A percentile compares a stretch with the other conserved stretches of the same genome.
These are phyloP conservation scores for Popillia japonica DNA, from an alignment of 1,140 invertebrate species.

Conservation along the genomic window DNA sequence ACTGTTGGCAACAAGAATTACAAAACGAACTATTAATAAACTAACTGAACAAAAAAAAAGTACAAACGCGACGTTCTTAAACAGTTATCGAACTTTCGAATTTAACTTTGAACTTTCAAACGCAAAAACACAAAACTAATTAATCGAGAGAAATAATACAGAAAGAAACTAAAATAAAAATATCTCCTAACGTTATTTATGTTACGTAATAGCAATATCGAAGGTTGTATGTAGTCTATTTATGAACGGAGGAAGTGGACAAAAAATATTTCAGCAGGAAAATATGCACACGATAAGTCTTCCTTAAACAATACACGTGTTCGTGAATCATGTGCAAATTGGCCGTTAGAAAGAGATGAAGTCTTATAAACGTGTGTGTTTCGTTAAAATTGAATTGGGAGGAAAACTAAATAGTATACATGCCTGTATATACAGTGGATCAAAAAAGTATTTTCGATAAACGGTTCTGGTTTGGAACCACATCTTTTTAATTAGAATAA, in stretches of 20 bases:
- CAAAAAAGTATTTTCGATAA: too few species aligned
- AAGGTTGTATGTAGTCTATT: too few species aligned
- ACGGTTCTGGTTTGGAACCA: too few species aligned
- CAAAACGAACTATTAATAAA: conserved; percentile 48
- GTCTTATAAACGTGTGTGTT: not conserved
- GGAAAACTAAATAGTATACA: not conserved
- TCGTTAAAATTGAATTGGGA: conserved; percentile 1
- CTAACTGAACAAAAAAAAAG: conserved; percentile 45
- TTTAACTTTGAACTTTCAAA: not conserved
- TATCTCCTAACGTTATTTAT: too few species aligned
- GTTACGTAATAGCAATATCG: too few species aligned
- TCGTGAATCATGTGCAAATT: not conserved
- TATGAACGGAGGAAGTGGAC: not conserved
- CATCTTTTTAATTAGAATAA: too few species aligned
- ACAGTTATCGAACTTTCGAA: not conserved
- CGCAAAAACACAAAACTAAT: not conserved
- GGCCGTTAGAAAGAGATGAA: not conserved
- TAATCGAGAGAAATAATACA: conserved; percentile 1
- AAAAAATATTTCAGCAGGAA: conserved; percentile 20
- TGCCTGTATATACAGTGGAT: not conserved
- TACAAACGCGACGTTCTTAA: not conserved
- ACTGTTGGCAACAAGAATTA: conserved; percentile 50
- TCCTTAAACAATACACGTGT: conserved; percentile 1
- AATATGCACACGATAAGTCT: conserved; percentile 1
- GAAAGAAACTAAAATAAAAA: too few species aligned